Base-by-base conservation (phyloP, 2,888 invertebrate genomes). In the Alcis repandata region DNA sequence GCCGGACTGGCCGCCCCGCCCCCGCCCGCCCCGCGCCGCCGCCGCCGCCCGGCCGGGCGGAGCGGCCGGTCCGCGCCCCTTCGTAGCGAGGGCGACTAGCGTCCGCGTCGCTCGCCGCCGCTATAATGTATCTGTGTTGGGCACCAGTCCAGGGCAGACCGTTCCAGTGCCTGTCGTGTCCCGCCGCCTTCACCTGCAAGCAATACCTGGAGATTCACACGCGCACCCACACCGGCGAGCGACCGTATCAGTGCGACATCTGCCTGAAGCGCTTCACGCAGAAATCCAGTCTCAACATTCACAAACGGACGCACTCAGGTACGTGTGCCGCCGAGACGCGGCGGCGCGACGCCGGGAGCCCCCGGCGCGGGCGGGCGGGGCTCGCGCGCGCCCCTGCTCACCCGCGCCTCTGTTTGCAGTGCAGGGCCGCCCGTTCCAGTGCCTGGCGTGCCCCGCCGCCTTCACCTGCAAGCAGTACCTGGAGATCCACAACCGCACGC, bases 201-300 rank as follows among this genome's bases (percentile, higher is more conserved):
- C 94, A 94, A 89, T 94, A 94, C 91, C 90, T 94, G 84, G 94
- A 94, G 91, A 94, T 95, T 60, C 95, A 95, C 90, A 94, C 94
- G 93, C 91, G 95, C 84, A 94, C 94, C 58, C 95, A 95, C 90
- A 92, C 91, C 85, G 92, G 92, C 85, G 92, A 94, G 91, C 93
- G 94, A 65, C 94, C 94, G 65, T 94, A 94, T 90, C 93, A 96
- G 89, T 97, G 96, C 90, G 96, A 96, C 90, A 94, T 96, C 84
- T 97, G 97, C 90, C 94, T 95, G 83, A 97, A 97, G 92, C 94
- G 96, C 84, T 97, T 97, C 93, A 96, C 96, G 71, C 97, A 97
- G 93, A 97, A 97, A 89, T 96, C 96, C 84, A 96, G 96, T 88
- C 94, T 97, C 79, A 97, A 96, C 92, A 96, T 96, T 75, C 97